Conservation (phyloP, 2,797 vertebrate species). For the Cichlasoma orientale region DNA sequence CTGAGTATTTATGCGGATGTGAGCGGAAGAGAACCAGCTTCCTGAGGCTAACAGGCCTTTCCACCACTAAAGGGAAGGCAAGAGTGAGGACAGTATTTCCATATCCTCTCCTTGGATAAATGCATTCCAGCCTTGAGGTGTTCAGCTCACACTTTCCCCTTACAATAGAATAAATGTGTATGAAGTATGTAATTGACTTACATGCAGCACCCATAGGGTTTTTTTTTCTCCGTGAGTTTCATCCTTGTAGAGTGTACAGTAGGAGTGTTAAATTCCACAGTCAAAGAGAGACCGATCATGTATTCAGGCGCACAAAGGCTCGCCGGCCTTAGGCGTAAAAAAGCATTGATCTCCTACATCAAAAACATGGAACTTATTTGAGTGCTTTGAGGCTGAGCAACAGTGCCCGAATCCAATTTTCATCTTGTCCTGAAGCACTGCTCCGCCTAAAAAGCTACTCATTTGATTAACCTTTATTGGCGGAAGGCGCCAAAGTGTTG, state of each 20-base stretch:
- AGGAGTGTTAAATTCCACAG: conserved; percentile 46
- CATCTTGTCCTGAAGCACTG: conserved; percentile 15
- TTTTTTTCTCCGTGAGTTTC: conserved; percentile 44
- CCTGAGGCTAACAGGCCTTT: conserved; percentile 51
- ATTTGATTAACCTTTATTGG: conserved; percentile 41
- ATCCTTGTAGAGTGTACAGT: conserved; percentile 54
- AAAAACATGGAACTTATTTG: conserved; percentile 45
- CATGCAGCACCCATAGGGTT: conserved; percentile 54
- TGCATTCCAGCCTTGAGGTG: conserved; percentile 57
- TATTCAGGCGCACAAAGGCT: conserved; percentile 41
- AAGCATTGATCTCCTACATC: conserved; percentile 52
- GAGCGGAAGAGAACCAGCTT: conserved; percentile 35
- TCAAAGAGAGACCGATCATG: conserved; percentile 40
- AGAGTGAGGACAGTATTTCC: conserved; percentile 47
- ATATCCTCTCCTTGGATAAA: conserved; percentile 61
- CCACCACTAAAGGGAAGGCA: conserved; percentile 49
- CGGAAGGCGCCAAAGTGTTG: not conserved
- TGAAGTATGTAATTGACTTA: conserved; percentile 72
- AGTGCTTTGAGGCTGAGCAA: conserved; percentile 35
- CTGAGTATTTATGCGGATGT: conserved; percentile 25
- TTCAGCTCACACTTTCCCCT: conserved; percentile 40
- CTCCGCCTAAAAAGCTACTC: conserved; percentile 24
- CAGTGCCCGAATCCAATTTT: conserved; percentile 37
- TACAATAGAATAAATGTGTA: conserved; percentile 55
- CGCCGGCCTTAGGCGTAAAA: conserved; percentile 30